A percentile compares a stretch with the other conserved stretches of the same genome.
Conservation (phyloP, 2,113 vertebrate genomes). For the Maccullochella peelii region DNA sequence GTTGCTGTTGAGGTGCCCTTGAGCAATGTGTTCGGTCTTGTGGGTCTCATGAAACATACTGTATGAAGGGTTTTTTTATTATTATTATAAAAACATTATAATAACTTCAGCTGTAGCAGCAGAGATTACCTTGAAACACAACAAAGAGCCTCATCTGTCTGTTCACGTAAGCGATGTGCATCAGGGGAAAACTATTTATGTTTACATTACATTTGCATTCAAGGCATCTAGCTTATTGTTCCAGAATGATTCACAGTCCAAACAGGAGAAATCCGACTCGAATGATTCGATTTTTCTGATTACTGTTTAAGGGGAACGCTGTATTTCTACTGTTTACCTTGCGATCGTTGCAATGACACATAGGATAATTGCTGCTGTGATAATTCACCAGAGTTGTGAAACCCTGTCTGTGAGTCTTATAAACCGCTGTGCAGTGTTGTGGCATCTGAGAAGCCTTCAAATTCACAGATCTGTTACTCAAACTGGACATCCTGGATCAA, state of each 20-base stretch:
- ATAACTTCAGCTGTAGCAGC: background rate
- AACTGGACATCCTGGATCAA: no score
- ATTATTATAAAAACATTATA: background rate
- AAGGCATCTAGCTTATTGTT: background rate
- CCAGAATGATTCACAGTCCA: background rate
- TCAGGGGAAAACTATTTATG: background rate
- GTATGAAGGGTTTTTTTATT: background rate
- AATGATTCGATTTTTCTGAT: background rate
- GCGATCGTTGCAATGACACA: no score
- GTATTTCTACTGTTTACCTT: no score
- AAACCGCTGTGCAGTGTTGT: no score
- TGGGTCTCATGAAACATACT: conserved; percentile 17
- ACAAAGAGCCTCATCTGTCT: conserved; percentile 8
- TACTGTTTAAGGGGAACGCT: no score
- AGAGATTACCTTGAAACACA: conserved; percentile 7
- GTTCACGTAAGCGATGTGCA: background rate
- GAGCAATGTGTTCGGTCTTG: background rate
- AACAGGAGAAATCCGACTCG: background rate
- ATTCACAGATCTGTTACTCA: no score
- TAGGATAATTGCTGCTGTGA: no score
- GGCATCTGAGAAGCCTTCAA: no score
- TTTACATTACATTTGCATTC: background rate
- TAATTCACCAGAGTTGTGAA: no score
- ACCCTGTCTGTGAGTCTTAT: no score
- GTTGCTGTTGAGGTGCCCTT: conserved; percentile 35